phyloP scores from a whole-genome alignment of 2,888 invertebrate genomes.

The Hypena proboscidalis region DNA sequence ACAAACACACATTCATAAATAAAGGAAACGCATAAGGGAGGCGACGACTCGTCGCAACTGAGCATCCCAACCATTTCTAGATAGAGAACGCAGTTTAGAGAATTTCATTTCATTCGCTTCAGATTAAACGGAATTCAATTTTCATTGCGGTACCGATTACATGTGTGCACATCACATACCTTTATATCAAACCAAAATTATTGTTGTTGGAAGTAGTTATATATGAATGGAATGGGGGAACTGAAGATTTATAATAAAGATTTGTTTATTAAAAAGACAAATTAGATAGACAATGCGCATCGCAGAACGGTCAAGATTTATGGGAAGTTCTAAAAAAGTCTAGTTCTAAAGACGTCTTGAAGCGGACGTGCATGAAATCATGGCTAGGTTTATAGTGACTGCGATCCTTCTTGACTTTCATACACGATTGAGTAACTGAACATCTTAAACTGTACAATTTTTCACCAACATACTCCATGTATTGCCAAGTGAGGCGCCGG shows the following conservation, averaged over 20 bases:
- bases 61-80: slow-evolving; percentile 63
- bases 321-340: too few relatives aligned
- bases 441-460: too few relatives aligned
- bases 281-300: background rate
- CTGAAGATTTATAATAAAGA: too few relatives aligned
- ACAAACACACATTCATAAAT: slow-evolving; percentile 40
- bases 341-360: too few relatives aligned
- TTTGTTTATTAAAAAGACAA: background rate
- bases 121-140: slow-evolving; percentile 72
- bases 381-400: too few relatives aligned
- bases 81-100: slow-evolving; percentile 74
- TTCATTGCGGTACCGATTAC: slow-evolving; percentile 56
- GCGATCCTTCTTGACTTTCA: too few relatives aligned
- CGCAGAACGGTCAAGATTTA: too few relatives aligned
- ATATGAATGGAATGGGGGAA: background rate
- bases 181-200: slow-evolving; percentile 11
- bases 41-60: slow-evolving; percentile 47
- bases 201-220: slow-evolving; percentile 8
- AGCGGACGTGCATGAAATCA: too few relatives aligned
- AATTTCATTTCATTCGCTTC: slow-evolving; percentile 70
- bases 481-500: too few relatives aligned
- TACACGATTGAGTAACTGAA: too few relatives aligned
- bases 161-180: slow-evolving; percentile 17
- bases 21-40: slow-evolving; percentile 53
- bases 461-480: too few relatives aligned